A percentile compares a stretch with the other conserved stretches of the same genome.
Evolutionary conservation across 2,888 invertebrate species (phyloP).

Genomic region (Cheilosia pagana): DNA sequence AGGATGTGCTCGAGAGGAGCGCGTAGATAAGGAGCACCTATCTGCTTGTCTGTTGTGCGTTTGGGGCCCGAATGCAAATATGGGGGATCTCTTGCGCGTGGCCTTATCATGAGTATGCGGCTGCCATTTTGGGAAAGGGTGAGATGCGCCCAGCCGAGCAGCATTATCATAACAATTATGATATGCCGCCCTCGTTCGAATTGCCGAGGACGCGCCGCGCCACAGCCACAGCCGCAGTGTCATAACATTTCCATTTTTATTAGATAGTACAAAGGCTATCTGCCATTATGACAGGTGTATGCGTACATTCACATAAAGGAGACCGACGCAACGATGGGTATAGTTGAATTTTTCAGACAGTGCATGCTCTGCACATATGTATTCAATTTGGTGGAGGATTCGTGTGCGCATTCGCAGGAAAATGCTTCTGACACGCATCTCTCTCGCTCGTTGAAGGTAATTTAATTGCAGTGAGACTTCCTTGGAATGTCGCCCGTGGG

Average conservation of each 20-base stretch:
- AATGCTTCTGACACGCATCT: conserved; percentile 62
- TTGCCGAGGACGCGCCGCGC: conserved; percentile 20
- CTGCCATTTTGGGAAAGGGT: conserved; percentile 58
- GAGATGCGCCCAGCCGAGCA: conserved; percentile 48
- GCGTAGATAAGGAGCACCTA: conserved; percentile 53
- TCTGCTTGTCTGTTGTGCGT: not conserved
- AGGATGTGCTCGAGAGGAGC: conserved; percentile 49
- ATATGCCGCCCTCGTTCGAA: conserved; percentile 66
- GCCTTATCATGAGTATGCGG: conserved; percentile 61
- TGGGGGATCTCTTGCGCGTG: conserved; percentile 48
- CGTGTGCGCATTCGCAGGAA: not conserved
- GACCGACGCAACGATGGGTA: conserved; percentile 40
- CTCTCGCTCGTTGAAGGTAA: conserved; percentile 34
- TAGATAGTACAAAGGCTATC: conserved; percentile 62
- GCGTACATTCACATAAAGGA: conserved; percentile 45
- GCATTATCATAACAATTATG: conserved; percentile 72
- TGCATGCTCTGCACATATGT: conserved; percentile 8
- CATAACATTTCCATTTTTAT: conserved; percentile 72
- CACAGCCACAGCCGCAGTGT: conserved; percentile 27
- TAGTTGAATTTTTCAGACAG: conserved; percentile 18
- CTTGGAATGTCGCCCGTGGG: conserved; percentile 53
- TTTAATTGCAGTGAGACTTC: conserved; percentile 64
- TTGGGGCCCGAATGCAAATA: conserved; percentile 60
- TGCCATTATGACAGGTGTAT: conserved; percentile 68
- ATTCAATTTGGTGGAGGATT: conserved; percentile 45